Percentiles rank a stretch among this genome's conserved stretches.
These are phyloP conservation scores for Rhinophrynus dorsalis DNA, from an alignment of 2,797 vertebrate genomes.

Conservation along the genomic window DNA sequence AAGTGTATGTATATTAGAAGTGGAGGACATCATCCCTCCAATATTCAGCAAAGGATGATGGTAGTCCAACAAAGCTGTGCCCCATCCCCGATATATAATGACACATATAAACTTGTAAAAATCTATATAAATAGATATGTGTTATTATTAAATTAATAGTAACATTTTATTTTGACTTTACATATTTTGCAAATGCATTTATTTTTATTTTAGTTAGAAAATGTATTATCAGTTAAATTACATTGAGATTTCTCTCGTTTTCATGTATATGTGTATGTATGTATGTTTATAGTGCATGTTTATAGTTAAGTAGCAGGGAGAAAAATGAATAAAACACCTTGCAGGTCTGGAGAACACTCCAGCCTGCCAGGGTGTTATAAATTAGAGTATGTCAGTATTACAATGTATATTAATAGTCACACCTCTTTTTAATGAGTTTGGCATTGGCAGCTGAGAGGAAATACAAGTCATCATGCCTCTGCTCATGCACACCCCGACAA, in stretches of 20 bases:
- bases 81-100: too few species aligned
- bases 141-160: too few species aligned
- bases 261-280: constrained; percentile 49
- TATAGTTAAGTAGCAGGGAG: constrained; percentile 68
- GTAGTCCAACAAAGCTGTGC: too few species aligned
- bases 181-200: too few species aligned
- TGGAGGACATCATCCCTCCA: too few species aligned
- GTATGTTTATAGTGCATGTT: constrained; percentile 70
- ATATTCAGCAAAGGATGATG: too few species aligned
- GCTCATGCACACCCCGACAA: constrained; percentile 97
- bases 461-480: constrained; percentile 99
- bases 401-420: constrained; percentile 99
- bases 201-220: too few species aligned
- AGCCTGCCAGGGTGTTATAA: constrained; percentile 94
- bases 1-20: too few species aligned
- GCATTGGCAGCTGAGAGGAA: constrained; percentile 99
- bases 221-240: too few species aligned
- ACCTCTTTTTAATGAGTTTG: constrained; percentile 99
- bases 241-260: neutral
- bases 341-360: constrained; percentile 77
- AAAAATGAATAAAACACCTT: constrained; percentile 73
- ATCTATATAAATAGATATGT: too few species aligned
- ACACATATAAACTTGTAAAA: too few species aligned
- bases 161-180: too few species aligned
- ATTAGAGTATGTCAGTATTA: constrained; percentile 99